A percentile compares a stretch with the other conserved stretches of the same genome.
These are phyloP conservation scores for Perodicticus potto DNA, from an alignment of 2,797 vertebrate species.

Conservation along the genomic window DNA sequence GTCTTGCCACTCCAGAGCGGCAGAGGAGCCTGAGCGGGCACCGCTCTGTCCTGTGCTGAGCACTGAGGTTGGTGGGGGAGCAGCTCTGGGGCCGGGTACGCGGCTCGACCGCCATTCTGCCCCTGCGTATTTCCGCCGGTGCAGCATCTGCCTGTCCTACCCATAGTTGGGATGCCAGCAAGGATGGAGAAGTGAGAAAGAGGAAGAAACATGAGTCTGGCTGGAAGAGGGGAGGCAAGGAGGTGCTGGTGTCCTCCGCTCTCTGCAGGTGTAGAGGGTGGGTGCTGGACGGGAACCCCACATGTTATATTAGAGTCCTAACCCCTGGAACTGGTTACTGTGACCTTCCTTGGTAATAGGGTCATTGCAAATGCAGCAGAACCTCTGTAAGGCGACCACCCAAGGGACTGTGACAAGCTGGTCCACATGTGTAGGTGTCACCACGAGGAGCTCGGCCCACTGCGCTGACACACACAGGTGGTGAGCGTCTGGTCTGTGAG, in stretches of 20 bases:
- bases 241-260: no score
- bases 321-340: not conserved
- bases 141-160: accelerated
- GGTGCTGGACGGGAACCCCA: no score
- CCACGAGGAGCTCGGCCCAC: no score
- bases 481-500: no score
- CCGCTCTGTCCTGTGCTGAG: no score
- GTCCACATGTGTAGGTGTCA: no score
- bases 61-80: not conserved
- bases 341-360: not conserved
- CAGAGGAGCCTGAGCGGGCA: no score
- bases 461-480: no score
- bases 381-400: no score
- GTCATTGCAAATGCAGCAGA: not conserved
- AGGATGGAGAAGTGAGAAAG: no score
- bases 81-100: accelerated
- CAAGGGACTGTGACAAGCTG: no score
- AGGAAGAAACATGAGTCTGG: not conserved
- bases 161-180: not conserved
- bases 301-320: accelerated
- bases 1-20: accelerated
- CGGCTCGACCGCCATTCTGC: accelerated
- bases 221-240: no score
- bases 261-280: not conserved
- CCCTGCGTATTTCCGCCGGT: not conserved